Conservation (phyloP, 1,140 invertebrate species). For the Riptortus pedestris region DNA sequence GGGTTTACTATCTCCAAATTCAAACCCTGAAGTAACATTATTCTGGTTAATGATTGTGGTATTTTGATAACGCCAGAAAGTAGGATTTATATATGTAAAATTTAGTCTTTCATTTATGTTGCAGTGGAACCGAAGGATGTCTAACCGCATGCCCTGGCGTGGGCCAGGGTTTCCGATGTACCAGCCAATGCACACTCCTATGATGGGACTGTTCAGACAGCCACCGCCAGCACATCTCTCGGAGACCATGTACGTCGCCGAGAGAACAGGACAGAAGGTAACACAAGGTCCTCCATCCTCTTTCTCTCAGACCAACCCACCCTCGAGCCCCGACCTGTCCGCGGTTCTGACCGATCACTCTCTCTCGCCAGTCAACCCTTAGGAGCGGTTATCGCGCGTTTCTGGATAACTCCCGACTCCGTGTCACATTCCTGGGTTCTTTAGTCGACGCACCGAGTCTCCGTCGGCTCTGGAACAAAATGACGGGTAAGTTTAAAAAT, state of each 20-base stretch:
- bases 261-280: constrained; percentile 26
- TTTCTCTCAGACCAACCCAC: neutral
- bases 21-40: no score
- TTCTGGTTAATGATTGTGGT: no score
- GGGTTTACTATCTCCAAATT: no score
- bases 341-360: no score
- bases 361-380: no score
- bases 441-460: neutral
- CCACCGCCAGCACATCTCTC: constrained; percentile 28
- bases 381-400: neutral
- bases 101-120: no score
- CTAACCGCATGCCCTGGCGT: constrained; percentile 15
- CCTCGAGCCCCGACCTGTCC: no score
- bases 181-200: constrained; percentile 20
- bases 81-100: no score
- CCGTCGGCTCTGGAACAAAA: neutral
- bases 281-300: neutral
- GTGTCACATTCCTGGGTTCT: neutral
- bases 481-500: no score
- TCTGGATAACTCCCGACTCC: neutral
- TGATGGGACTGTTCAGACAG: constrained; percentile 24
- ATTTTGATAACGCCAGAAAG: no score
- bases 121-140: constrained; percentile 27
- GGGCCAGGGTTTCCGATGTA: constrained; percentile 19
- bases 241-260: constrained; percentile 28